Evolutionary conservation across 2,888 invertebrate species (phyloP).

Genomic region (Cabera pusaria): DNA sequence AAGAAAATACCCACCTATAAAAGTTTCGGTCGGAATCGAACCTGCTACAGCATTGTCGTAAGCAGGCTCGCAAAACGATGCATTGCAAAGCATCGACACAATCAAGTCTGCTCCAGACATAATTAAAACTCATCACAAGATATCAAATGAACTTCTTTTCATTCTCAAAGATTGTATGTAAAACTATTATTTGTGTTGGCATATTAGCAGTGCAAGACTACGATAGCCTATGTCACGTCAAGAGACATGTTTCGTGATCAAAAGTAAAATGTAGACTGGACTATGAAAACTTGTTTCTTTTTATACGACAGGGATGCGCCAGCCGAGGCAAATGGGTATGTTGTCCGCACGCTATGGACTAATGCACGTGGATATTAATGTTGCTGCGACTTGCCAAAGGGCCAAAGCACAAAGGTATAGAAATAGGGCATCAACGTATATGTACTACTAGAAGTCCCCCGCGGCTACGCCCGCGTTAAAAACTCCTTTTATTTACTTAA

Average conservation of each 20-base stretch:
- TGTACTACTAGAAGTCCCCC: too few species aligned
- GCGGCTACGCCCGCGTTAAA: too few species aligned
- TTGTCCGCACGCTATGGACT: slow-evolving; percentile 31
- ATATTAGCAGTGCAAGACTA: too few species aligned
- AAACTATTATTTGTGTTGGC: too few species aligned
- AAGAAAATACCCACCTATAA: too few species aligned
- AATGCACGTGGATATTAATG: slow-evolving; percentile 42
- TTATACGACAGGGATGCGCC: slow-evolving; percentile 27
- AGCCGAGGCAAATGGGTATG: slow-evolving; percentile 15
- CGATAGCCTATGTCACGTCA: too few species aligned
- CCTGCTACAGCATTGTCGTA: slow-evolving; percentile 55
- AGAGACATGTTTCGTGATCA: too few species aligned
- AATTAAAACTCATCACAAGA: slow-evolving; percentile 42
- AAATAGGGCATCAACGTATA: too few species aligned
- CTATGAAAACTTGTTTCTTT: too few species aligned
- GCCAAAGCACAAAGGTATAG: slow-evolving; percentile 9
- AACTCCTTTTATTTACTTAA: too few species aligned
- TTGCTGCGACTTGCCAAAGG: slow-evolving; percentile 35
- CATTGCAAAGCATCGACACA: slow-evolving; percentile 69
- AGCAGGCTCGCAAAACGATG: slow-evolving; percentile 59
- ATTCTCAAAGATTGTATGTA: too few species aligned
- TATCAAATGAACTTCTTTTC: too few species aligned
- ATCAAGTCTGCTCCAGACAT: slow-evolving; percentile 71
- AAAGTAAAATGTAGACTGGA: slow-evolving; percentile 31
- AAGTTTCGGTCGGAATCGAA: slow-evolving; percentile 30